These are phyloP conservation scores for Enteromius trimaculatus DNA, from an alignment of 2,797 vertebrate species.

Conservation along the genomic window DNA sequence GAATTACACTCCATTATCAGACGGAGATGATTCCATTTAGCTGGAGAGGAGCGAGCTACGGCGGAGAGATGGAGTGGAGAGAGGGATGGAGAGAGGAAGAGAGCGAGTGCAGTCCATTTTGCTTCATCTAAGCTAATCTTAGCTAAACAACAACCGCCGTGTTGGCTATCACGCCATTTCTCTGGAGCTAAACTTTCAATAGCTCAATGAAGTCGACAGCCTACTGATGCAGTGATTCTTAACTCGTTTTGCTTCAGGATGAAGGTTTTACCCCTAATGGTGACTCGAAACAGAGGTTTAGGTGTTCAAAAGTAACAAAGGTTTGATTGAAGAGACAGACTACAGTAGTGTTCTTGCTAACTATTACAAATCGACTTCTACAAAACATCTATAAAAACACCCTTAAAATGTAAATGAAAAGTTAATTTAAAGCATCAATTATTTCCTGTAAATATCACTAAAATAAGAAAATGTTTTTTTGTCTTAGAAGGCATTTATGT, in stretches of 20 bases:
- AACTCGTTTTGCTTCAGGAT: not conserved
- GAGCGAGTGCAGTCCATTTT: slow-evolving; percentile 38
- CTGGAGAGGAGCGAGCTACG: slow-evolving; percentile 24
- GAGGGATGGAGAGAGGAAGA: slow-evolving; percentile 26
- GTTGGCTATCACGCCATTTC: slow-evolving; percentile 4
- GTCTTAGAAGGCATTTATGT: not conserved
- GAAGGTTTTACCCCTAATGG: not conserved
- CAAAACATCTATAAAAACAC: too few species aligned
- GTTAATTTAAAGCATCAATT: not conserved
- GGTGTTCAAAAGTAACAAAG: not conserved
- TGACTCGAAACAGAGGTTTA: not conserved
- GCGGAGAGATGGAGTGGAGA: slow-evolving; percentile 40
- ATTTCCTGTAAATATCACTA: not conserved
- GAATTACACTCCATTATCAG: slow-evolving; percentile 68
- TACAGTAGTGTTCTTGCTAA: not conserved
- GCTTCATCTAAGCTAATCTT: slow-evolving; percentile 47
- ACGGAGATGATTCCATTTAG: slow-evolving; percentile 58
- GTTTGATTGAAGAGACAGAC: not conserved
- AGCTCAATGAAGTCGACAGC: not conserved
- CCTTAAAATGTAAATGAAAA: not conserved
- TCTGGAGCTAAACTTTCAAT: slow-evolving; percentile 20
- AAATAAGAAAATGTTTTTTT: too few species aligned
- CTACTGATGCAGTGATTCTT: not conserved
- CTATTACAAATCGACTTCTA: not conserved
- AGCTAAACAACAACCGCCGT: slow-evolving; percentile 35